Evolutionary conservation across 1,140 invertebrate genomes (phyloP), one percentile per base, ranked within the genome.

Genomic region (Pseudobourletiella spinata): DNA sequence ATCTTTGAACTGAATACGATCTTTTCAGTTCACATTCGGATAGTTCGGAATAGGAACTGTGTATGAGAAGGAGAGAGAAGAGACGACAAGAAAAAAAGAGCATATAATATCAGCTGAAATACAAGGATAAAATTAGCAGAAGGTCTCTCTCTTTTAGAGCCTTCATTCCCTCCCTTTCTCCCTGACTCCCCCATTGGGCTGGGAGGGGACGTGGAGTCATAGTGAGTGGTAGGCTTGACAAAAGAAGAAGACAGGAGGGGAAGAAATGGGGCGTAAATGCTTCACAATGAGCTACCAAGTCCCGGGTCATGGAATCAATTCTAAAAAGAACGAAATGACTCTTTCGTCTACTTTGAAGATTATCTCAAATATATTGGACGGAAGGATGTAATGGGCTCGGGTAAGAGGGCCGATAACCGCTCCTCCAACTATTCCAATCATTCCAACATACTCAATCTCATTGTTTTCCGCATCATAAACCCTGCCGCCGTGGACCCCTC

Each of bases 301-400:
- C 39, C 54, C 43, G 55, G 62, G 48, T 64, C 50, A 59, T 64
- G 44, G 62, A 59, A 46, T 64, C 50, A 59, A 59, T 59, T 58
- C 25, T 22, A 52, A 64, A 64, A 64, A 64, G 39, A 51, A 44
- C 18, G 15, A 57, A 61, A 62, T 52, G 32, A 56, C 46, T 42
- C 44, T 30, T 57, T 57, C 55, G 48, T 51, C 60, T 57, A 65
- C 62, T 65, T 62, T 30, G 39, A 61, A 61, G 64, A 61, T 65
- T 61, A 65, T 65, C 64, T 56, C 26, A 62, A 65, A 61, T 64
- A 59, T 64, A 58, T 59, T 56, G 32, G 18, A 26, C 20, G 48
- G 48, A 51, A 26, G 28, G 48, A 4, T 51, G 48, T 60, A 60
- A 60, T 60, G 30, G 58, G 4, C 52, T 32, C 25, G 35, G 22